These are phyloP conservation scores for Diorhabda elongata DNA, from an alignment of 1,140 invertebrate genomes.

Conservation along the genomic window DNA sequence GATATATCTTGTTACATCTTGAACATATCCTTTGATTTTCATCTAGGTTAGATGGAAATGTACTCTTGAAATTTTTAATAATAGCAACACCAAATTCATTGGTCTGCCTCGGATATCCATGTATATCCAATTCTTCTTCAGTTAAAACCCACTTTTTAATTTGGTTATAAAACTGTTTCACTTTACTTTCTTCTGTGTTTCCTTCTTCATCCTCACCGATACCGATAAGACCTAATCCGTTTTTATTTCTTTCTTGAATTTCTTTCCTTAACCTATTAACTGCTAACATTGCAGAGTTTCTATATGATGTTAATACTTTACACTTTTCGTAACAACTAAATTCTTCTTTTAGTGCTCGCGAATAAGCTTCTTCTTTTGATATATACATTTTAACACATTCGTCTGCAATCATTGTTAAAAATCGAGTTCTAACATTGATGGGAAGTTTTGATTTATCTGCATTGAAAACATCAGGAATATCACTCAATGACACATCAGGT, in stretches of 20 bases:
- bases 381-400: conserved; percentile 77
- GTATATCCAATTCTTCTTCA: conserved; percentile 72
- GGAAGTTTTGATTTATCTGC: conserved; percentile 76
- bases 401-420: conserved; percentile 82
- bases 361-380: conserved; percentile 65
- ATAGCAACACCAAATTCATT: conserved; percentile 56
- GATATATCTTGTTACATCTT: conserved; percentile 65
- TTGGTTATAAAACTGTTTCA: conserved; percentile 54
- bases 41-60: conserved; percentile 57
- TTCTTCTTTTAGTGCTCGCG: conserved; percentile 72
- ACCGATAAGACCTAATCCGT: conserved; percentile 40
- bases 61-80: conserved; percentile 57
- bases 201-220: conserved; percentile 27
- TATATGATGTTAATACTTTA: conserved; percentile 73
- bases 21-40: conserved; percentile 70
- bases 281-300: conserved; percentile 76
- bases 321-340: conserved; percentile 72
- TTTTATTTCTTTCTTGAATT: conserved; percentile 41
- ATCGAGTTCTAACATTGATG: conserved; percentile 75
- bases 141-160: conserved; percentile 58
- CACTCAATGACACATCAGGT: conserved; percentile 47
- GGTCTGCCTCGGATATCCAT: conserved; percentile 78
- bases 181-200: conserved; percentile 45
- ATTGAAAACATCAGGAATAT: conserved; percentile 59
- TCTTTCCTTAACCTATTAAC: conserved; percentile 72